A percentile compares a stretch with the other conserved stretches of the same genome.
phyloP scores from a whole-genome alignment of 2,113 vertebrate species.

The Sciurus niger region DNA sequence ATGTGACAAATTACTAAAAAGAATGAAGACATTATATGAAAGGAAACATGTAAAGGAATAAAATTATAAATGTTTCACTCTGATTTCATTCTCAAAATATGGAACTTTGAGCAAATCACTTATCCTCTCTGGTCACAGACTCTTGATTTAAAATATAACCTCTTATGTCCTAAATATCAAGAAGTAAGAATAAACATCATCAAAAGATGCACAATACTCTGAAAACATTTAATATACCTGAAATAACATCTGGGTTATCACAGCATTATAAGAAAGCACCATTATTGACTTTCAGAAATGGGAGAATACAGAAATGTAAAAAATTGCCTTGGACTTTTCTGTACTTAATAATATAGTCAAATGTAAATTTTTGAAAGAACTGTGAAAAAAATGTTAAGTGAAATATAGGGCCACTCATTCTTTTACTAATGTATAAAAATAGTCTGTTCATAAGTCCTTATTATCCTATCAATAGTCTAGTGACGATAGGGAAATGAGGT shows the following conservation, averaged over 20 bases:
- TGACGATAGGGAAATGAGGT: background rate
- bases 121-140: background rate
- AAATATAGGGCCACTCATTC: background rate
- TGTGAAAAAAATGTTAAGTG: background rate
- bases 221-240: background rate
- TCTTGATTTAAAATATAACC: background rate
- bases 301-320: background rate
- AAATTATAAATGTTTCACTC: background rate
- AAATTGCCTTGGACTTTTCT: background rate
- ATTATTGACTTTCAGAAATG: background rate
- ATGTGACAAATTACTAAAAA: background rate
- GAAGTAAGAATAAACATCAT: background rate
- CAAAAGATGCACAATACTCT: background rate
- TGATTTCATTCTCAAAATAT: background rate
- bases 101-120: background rate
- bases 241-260: background rate
- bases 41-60: background rate
- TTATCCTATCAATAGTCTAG: background rate
- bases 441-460: background rate
- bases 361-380: background rate
- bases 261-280: background rate
- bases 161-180: background rate
- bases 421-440: background rate
- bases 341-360: background rate
- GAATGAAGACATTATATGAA: background rate